A percentile compares a stretch with the other conserved stretches of the same genome.
Evolutionary conservation across 2,888 invertebrate genomes (phyloP).

Genomic region (Pseudococcus longispinus): DNA sequence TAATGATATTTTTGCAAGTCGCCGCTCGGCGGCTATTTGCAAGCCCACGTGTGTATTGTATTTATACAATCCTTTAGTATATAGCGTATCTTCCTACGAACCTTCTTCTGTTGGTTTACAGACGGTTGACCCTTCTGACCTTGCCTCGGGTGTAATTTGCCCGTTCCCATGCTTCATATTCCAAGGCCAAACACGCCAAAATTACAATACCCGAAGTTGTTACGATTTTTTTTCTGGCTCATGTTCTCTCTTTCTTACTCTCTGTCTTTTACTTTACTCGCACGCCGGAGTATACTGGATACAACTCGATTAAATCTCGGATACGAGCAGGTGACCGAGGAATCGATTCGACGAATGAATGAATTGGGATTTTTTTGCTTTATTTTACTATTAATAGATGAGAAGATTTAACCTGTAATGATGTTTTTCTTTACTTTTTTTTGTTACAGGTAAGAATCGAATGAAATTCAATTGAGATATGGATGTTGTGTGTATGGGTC

Average conservation of each 20-base stretch:
- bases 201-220: slow-evolving; percentile 53
- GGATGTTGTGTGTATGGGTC: slow-evolving; percentile 3
- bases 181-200: slow-evolving; percentile 52
- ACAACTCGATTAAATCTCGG: slow-evolving; percentile 16
- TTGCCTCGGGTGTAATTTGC: slow-evolving; percentile 53
- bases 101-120: slow-evolving; percentile 49
- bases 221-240: slow-evolving; percentile 44
- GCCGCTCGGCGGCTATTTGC: neutral
- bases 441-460: slow-evolving; percentile 25
- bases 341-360: neutral
- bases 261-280: neutral
- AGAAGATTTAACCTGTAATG: slow-evolving; percentile 24
- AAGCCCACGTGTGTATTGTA: slow-evolving; percentile 51
- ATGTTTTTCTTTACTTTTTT: neutral
- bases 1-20: slow-evolving; percentile 50
- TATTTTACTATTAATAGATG: neutral
- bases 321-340: neutral
- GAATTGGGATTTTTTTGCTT: neutral
- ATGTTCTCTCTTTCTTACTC: neutral
- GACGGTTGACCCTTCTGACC: slow-evolving; percentile 52
- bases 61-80: slow-evolving; percentile 35
- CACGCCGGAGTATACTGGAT: neutral
- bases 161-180: slow-evolving; percentile 55
- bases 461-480: neutral
- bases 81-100: slow-evolving; percentile 49